Conservation (phyloP, 2,797 vertebrate species). For the Sciurus vulgaris region DNA sequence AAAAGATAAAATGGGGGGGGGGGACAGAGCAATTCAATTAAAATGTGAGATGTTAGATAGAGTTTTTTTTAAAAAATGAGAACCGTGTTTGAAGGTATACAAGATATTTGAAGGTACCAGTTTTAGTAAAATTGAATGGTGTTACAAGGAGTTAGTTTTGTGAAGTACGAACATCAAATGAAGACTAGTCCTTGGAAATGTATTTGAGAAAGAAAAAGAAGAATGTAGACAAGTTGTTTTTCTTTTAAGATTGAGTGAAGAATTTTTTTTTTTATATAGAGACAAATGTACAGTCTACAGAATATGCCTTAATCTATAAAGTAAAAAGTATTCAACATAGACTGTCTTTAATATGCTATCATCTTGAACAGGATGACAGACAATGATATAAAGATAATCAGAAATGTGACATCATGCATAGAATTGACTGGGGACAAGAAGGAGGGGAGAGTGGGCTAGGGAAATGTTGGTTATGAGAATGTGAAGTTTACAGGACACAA, state of each 20-base stretch:
- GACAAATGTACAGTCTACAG: background rate
- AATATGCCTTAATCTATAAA: background rate
- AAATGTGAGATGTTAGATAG: background rate
- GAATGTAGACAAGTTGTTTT: constrained; percentile 34
- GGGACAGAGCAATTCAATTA: background rate
- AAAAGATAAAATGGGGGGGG: background rate
- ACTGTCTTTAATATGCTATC: background rate
- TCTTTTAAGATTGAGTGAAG: background rate
- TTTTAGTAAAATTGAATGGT: background rate
- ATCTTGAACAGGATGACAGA: constrained; percentile 44
- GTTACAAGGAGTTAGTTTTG: background rate
- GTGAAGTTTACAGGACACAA: background rate
- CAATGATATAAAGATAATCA: background rate
- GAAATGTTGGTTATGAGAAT: background rate
- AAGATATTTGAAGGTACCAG: background rate
- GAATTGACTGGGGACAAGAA: background rate
- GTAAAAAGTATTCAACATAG: constrained; percentile 20
- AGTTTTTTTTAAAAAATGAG: background rate
- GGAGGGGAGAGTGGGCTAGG: background rate
- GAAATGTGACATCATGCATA: background rate
- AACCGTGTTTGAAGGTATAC: background rate
- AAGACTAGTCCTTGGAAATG: constrained; percentile 17
- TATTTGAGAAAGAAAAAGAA: background rate
- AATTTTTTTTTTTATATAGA: background rate
- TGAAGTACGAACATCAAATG: background rate